Conservation (phyloP, 2,113 vertebrate species). For the Heterotilapia buettikoferi region DNA sequence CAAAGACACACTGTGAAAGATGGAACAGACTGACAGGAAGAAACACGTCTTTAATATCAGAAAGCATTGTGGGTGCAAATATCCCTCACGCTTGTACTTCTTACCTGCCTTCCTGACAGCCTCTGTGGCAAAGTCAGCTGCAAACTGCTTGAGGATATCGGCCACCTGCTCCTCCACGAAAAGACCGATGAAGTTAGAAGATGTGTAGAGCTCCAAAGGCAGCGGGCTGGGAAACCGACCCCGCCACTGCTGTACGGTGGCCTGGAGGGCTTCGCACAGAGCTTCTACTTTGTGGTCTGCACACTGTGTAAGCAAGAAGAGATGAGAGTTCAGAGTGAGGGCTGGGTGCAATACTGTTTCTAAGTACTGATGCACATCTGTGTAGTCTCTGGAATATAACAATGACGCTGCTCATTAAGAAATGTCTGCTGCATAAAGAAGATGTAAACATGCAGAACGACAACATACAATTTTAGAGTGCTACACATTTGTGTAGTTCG, state of each 20-base stretch:
- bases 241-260: constrained; percentile 83
- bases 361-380: neutral
- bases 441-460: neutral
- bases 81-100: neutral
- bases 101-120: constrained; percentile 84
- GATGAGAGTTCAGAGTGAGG: neutral
- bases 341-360: neutral
- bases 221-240: constrained; percentile 85
- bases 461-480: neutral
- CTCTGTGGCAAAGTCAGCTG: constrained; percentile 85
- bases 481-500: neutral
- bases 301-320: constrained; percentile 67
- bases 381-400: neutral
- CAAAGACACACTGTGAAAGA: neutral
- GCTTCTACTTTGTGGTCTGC: constrained; percentile 88
- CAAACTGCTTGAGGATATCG: constrained; percentile 90
- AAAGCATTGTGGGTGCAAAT: neutral
- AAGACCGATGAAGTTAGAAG: constrained; percentile 95
- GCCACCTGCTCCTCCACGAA: constrained; percentile 93
- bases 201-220: constrained; percentile 90
- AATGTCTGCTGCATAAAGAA: rapidly evolving
- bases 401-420: neutral
- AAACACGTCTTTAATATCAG: neutral
- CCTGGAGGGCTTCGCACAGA: constrained; percentile 85
- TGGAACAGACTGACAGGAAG: neutral